Base-by-base conservation (phyloP, 2,888 invertebrate genomes). In the Sarcophaga rosellei region DNA sequence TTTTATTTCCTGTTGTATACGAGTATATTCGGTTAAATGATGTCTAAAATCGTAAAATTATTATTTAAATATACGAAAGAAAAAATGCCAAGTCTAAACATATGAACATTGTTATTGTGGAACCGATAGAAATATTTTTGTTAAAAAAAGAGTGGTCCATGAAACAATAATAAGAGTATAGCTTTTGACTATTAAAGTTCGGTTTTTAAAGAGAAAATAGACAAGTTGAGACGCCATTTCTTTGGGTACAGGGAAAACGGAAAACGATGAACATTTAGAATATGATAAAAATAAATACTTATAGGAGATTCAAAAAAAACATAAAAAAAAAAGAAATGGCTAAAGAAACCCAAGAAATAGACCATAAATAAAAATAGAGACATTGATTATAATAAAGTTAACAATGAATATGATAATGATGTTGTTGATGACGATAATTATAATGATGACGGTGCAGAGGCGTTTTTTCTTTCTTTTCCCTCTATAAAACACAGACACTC, bases 11-110 rank as follows among this genome's bases (percentile, higher is more conserved):
- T 53, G 53, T 25, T 45, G 11, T 6, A 21, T 11, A 69, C 8
- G 6, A 57, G 69, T 21, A 17, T 80, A 25, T 45, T 61, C 74
- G 73, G 81, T 70, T 86, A 44, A 86, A 86, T 86, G 86, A 78
- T 68, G 73, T 81, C 81, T 86, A 81, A 86, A 86, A 86, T 86
- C 84, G 84, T 61, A 81, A 84, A 86, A 35, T 81, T 86, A 86
- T 86, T 86, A 61, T 57, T 59, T 20, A 72, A 83, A 69, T 17
- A 72, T 47, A 74, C 47, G 62, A 69, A 69, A 57, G 61, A 68
- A 35, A 6, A 69, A 59, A 23, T 15, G 5, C 35, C 57, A 63
- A 68, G 77, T 69, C 59, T 23, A 61, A 75, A 59, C 86, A 77
- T 23, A 77, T 73, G 57, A 80, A 12, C 61, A 21, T 5, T 75